phyloP scores from a whole-genome alignment of 2,113 vertebrate genomes.

The Dolichotis patagonum region DNA sequence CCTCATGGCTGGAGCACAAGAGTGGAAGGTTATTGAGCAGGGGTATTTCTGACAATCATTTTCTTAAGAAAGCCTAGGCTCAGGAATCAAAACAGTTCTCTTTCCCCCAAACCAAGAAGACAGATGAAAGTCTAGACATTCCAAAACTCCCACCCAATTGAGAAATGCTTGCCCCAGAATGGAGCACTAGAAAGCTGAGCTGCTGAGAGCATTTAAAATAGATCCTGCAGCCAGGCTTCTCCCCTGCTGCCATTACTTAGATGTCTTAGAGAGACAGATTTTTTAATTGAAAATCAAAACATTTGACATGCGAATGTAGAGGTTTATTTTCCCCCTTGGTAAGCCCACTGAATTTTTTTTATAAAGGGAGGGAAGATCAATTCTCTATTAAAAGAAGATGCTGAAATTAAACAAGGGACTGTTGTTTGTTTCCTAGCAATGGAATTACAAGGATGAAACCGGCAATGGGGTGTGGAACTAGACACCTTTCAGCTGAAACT shows the following conservation, averaged over 20 bases:
- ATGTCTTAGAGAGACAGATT: slow-evolving; percentile 53
- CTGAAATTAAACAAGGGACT: slow-evolving; percentile 40
- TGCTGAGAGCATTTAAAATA: slow-evolving; percentile 39
- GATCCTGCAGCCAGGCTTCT: background rate
- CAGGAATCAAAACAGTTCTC: slow-evolving; percentile 55
- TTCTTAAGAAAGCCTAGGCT: slow-evolving; percentile 65
- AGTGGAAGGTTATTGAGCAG: slow-evolving; percentile 9
- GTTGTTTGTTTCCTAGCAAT: slow-evolving; percentile 36
- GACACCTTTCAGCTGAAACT: background rate
- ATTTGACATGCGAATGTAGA: slow-evolving; percentile 31
- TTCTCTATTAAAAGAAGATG: slow-evolving; percentile 52
- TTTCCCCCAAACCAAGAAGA: slow-evolving; percentile 21
- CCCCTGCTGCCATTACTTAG: slow-evolving; percentile 28
- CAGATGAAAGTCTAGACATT: slow-evolving; percentile 39
- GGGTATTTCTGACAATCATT: slow-evolving; percentile 55
- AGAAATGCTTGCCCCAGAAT: slow-evolving; percentile 54
- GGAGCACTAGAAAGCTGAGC: slow-evolving; percentile 35
- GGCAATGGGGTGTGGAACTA: background rate
- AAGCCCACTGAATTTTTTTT: slow-evolving; percentile 58
- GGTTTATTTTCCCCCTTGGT: slow-evolving; percentile 49
- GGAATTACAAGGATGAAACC: slow-evolving; percentile 29
- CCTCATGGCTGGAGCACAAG: slow-evolving; percentile 26
- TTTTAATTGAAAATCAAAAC: slow-evolving; percentile 57
- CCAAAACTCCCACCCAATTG: slow-evolving; percentile 66
- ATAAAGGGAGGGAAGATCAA: slow-evolving; percentile 39